These are phyloP conservation scores for Cremastinae sp. DNA, from an alignment of 2,888 invertebrate genomes.

Conservation along the genomic window DNA sequence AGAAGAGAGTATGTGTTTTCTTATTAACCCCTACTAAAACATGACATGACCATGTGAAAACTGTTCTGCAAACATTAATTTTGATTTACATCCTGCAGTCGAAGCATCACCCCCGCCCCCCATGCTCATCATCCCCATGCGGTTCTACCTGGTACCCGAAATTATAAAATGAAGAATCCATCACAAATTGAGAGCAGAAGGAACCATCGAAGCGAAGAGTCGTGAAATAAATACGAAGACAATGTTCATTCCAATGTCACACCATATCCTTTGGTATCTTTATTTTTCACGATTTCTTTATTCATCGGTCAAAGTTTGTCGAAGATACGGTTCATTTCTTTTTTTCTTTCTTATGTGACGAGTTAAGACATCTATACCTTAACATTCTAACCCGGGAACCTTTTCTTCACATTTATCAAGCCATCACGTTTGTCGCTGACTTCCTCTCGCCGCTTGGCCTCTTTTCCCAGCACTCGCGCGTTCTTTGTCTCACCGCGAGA, in stretches of 20 bases:
- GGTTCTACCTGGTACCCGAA: too few relatives aligned
- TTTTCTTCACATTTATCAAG: constrained; percentile 43
- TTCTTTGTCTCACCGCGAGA: constrained; percentile 61
- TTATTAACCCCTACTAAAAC: too few relatives aligned
- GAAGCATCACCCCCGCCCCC: too few relatives aligned
- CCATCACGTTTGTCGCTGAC: constrained; percentile 15
- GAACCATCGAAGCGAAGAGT: too few relatives aligned
- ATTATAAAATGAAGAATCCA: too few relatives aligned
- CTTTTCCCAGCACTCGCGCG: constrained; percentile 52
- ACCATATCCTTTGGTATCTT: neutral
- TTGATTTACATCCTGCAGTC: too few relatives aligned
- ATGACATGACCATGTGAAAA: too few relatives aligned
- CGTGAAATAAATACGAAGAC: too few relatives aligned
- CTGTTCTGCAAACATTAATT: too few relatives aligned
- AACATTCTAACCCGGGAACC: constrained; percentile 33
- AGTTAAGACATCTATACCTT: constrained; percentile 8
- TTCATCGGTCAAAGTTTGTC: constrained; percentile 18
- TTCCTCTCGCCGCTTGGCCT: constrained; percentile 21
- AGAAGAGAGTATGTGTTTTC: too few relatives aligned
- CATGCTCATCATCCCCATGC: too few relatives aligned
- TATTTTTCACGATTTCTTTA: neutral
- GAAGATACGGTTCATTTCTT: constrained; percentile 17
- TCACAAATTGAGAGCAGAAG: too few relatives aligned
- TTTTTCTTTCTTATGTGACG: neutral
- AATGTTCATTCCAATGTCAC: neutral